Evolutionary conservation across 2,797 vertebrate species (phyloP).

Genomic region (Taeniopygia guttata): DNA sequence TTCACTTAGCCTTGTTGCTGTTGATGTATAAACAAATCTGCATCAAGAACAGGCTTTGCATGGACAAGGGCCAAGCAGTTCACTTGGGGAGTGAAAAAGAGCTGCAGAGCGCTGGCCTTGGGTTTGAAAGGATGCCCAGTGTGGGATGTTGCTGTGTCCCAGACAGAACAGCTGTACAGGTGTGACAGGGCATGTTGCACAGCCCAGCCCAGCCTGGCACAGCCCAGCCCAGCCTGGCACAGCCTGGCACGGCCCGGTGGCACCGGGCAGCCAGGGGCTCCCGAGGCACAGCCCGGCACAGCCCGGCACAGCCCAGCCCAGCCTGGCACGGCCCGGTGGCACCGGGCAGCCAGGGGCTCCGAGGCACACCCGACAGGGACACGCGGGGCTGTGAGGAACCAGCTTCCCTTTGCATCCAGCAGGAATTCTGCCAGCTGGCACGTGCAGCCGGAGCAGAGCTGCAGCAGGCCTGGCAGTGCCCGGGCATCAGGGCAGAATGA

Average conservation of each 20-base stretch:
- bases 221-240: too few relatives aligned
- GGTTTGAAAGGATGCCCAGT: rapidly evolving
- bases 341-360: background rate
- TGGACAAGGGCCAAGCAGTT: background rate
- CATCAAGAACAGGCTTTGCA: background rate
- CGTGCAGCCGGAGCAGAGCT: background rate
- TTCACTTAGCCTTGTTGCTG: background rate
- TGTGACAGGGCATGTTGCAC: background rate
- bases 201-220: too few relatives aligned
- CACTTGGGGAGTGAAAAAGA: background rate
- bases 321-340: too few relatives aligned
- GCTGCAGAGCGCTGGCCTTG: too few relatives aligned
- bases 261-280: too few relatives aligned
- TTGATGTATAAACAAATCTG: background rate
- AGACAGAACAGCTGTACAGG: background rate
- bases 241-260: too few relatives aligned
- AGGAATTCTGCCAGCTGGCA: background rate
- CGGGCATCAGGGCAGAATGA: background rate
- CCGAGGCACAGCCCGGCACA: too few relatives aligned
- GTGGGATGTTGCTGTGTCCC: background rate
- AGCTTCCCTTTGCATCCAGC: background rate
- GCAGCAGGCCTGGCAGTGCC: background rate
- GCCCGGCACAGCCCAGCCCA: too few relatives aligned
- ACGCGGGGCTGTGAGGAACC: background rate
- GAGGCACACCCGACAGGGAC: too few relatives aligned